Conservation (phyloP, 2,113 vertebrate species). For the Sinocyclocheilus maitianheensis region DNA sequence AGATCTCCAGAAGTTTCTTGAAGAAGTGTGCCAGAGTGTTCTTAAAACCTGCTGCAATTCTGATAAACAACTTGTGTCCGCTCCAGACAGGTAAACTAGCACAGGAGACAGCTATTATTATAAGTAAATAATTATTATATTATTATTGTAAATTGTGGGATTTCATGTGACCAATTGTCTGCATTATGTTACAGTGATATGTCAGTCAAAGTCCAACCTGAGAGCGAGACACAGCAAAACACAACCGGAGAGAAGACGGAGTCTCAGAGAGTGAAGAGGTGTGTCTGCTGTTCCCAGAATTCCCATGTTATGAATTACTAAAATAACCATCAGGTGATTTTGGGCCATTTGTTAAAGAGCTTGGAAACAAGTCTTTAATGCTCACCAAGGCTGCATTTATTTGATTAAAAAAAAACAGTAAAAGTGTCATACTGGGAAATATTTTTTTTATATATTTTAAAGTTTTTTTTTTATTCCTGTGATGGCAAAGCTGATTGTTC, state of each 20-base stretch:
- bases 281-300: not conserved
- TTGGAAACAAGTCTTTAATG: too few relatives aligned
- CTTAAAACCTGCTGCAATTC: slow-evolving; percentile 43
- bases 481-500: too few relatives aligned
- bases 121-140: too few relatives aligned
- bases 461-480: too few relatives aligned
- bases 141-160: too few relatives aligned
- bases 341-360: too few relatives aligned
- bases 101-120: too few relatives aligned
- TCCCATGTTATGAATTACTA: not conserved
- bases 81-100: slow-evolving; percentile 41
- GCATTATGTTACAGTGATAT: slow-evolving; percentile 30
- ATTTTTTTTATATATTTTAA: too few relatives aligned
- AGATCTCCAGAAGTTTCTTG: slow-evolving; percentile 59
- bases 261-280: slow-evolving; percentile 30
- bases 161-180: slow-evolving; percentile 29
- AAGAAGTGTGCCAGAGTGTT: slow-evolving; percentile 57
- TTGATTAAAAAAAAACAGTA: too few relatives aligned
- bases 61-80: not conserved
- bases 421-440: too few relatives aligned
- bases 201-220: not conserved
- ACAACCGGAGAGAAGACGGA: not conserved
- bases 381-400: too few relatives aligned
- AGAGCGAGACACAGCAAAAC: not conserved
- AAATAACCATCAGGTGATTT: not conserved